A percentile compares a stretch with the other conserved stretches of the same genome.
Conservation (phyloP, 2,888 invertebrate genomes). For the Mylabris sibirica region DNA sequence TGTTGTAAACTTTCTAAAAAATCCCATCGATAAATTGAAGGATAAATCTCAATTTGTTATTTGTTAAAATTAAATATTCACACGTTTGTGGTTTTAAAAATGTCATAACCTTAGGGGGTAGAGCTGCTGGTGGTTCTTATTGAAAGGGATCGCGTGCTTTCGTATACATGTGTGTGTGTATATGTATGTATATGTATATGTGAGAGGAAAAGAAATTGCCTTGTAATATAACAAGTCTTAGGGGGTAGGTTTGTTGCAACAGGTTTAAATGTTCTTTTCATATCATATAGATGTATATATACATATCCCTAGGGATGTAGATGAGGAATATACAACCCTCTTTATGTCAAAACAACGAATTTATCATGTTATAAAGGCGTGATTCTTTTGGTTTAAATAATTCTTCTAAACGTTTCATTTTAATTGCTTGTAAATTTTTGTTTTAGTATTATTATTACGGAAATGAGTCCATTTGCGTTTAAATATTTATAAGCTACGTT, state of each 20-base stretch:
- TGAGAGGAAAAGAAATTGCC: slow-evolving; percentile 31
- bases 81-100: slow-evolving; percentile 44
- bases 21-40: not conserved
- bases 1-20: slow-evolving; percentile 14
- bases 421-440: not conserved
- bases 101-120: slow-evolving; percentile 51
- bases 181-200: not conserved
- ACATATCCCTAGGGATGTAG: slow-evolving; percentile 45
- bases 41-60: not conserved
- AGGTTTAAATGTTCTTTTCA: slow-evolving; percentile 59
- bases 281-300: slow-evolving; percentile 52
- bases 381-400: slow-evolving; percentile 23
- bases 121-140: slow-evolving; percentile 42
- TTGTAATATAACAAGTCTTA: slow-evolving; percentile 36
- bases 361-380: slow-evolving; percentile 33
- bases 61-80: slow-evolving; percentile 38
- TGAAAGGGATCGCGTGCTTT: slow-evolving; percentile 48
- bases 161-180: not conserved
- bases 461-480: slow-evolving; percentile 32
- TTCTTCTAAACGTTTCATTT: not conserved
- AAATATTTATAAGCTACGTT: slow-evolving; percentile 33
- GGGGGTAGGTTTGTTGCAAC: slow-evolving; percentile 49
- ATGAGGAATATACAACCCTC: slow-evolving; percentile 42
- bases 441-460: not conserved
- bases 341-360: slow-evolving; percentile 23